These are phyloP conservation scores for Anastatus disparis DNA, from an alignment of 1,140 invertebrate species.

Conservation along the genomic window DNA sequence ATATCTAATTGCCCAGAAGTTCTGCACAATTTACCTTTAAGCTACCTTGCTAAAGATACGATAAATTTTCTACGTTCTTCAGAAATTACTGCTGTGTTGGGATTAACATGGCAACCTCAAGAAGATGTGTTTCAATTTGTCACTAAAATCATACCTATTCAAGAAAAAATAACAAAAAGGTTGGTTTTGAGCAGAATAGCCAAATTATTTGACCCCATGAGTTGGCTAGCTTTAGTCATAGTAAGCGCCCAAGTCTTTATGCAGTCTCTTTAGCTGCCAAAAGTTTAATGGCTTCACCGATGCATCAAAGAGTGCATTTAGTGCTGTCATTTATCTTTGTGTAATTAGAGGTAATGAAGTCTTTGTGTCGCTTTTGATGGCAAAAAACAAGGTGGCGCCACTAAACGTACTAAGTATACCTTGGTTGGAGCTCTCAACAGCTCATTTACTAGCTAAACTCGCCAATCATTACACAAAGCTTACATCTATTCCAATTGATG, in stretches of 20 bases:
- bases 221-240: slow-evolving; percentile 12
- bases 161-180: too few relatives aligned
- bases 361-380: background rate
- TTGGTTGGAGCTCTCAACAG: background rate
- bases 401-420: background rate
- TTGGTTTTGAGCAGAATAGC: background rate
- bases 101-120: background rate
- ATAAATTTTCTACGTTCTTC: too few relatives aligned
- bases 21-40: too few relatives aligned
- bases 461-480: too few relatives aligned
- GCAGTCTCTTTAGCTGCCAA: background rate
- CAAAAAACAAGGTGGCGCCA: slow-evolving; percentile 15
- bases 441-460: background rate
- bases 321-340: background rate
- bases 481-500: too few relatives aligned
- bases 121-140: background rate
- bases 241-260: background rate
- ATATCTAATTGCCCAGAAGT: background rate
- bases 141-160: too few relatives aligned
- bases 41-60: too few relatives aligned
- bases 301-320: slow-evolving; percentile 11
- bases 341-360: background rate
- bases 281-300: slow-evolving; percentile 34
- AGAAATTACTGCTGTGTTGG: background rate
- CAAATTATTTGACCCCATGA: background rate